Conservation (phyloP, 2,113 vertebrate species). For the Hippoglossus stenolepis region DNA sequence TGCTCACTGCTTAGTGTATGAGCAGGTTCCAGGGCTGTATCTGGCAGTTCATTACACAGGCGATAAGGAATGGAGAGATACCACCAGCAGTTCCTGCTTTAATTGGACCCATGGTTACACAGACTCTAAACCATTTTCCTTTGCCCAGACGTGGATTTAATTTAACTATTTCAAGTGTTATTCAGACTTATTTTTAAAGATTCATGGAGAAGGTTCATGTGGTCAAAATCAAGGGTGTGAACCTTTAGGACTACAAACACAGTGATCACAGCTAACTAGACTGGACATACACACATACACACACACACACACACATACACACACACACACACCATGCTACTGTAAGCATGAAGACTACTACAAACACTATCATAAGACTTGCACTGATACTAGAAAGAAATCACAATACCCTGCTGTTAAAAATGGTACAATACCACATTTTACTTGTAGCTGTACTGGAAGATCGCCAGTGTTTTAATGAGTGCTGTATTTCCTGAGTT, state of each 20-base stretch:
- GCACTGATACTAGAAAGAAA: background rate
- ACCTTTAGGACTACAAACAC: background rate
- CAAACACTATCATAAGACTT: background rate
- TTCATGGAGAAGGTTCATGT: background rate
- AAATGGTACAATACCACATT: background rate
- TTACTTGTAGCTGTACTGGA: background rate
- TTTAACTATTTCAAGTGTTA: slow-evolving; percentile 6
- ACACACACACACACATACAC: no score
- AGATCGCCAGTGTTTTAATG: background rate
- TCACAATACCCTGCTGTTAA: background rate
- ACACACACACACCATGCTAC: background rate
- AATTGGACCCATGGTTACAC: slow-evolving; percentile 65
- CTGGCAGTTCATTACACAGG: slow-evolving; percentile 33
- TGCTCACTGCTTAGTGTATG: background rate
- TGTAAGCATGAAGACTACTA: background rate
- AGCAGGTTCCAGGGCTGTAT: slow-evolving; percentile 41
- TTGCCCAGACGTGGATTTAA: background rate
- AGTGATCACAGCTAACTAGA: background rate
- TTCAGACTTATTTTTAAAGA: slow-evolving; percentile 4
- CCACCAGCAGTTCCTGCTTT: slow-evolving; percentile 55
- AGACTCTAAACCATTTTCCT: slow-evolving; percentile 21
- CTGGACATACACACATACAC: background rate
- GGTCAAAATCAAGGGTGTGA: slow-evolving; percentile 7
- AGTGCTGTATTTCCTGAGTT: background rate
- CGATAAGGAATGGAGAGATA: slow-evolving; percentile 51